phyloP scores from a whole-genome alignment of 2,888 invertebrate species.

The Eupithecia centaureata region DNA sequence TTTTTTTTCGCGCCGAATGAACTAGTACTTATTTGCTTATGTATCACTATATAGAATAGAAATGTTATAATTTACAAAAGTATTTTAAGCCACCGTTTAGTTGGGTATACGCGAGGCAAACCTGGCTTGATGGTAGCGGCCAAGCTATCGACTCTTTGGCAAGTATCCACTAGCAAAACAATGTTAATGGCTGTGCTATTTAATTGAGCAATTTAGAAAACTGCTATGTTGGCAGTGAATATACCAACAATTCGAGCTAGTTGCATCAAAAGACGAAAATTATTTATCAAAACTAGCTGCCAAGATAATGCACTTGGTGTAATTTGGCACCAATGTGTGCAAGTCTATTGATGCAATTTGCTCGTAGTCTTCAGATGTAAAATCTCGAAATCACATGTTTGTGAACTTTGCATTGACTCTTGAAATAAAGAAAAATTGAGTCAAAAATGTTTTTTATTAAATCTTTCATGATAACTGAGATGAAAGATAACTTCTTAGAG shows the following conservation, averaged over 20 bases:
- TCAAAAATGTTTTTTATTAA: conserved; percentile 42
- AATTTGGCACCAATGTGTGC: conserved; percentile 14
- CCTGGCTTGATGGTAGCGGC: conserved; percentile 39
- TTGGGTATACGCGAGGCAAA: conserved; percentile 52
- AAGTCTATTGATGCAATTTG: conserved; percentile 53
- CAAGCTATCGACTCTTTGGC: conserved; percentile 56
- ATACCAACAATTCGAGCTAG: conserved; percentile 47
- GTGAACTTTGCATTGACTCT: conserved; percentile 67
- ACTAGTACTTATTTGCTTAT: conserved; percentile 51
- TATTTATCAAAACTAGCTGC: conserved; percentile 19
- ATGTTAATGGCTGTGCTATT: conserved; percentile 75
- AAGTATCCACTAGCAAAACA: conserved; percentile 56
- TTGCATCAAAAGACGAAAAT: conserved; percentile 50
- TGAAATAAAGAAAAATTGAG: conserved; percentile 71
- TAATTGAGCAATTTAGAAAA: conserved; percentile 55
- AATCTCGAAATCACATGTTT: conserved; percentile 69
- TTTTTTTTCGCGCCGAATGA: conserved; percentile 50
- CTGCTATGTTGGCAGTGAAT: conserved; percentile 47
- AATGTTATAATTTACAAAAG: conserved; percentile 65
- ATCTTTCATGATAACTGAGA: too few species aligned
- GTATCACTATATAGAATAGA: conserved; percentile 49
- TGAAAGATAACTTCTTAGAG: too few species aligned
- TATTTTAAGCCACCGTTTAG: conserved; percentile 64
- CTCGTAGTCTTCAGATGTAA: conserved; percentile 57
- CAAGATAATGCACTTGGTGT: conserved; percentile 25